Conservation (phyloP, 2,113 vertebrate species). For the Pollimyrus isidori region DNA sequence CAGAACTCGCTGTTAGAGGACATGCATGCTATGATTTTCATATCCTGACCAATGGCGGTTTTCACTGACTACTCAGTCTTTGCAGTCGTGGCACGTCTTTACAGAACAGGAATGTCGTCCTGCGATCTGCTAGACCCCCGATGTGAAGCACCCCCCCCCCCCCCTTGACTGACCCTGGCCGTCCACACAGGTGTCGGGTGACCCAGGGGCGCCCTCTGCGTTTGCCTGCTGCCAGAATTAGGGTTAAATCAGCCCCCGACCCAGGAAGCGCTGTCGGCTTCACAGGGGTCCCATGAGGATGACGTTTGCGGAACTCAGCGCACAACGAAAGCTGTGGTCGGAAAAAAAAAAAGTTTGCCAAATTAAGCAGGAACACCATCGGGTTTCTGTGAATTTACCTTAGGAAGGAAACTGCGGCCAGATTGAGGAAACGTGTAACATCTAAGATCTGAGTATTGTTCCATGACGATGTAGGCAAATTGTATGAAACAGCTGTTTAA, state of each 20-base stretch:
- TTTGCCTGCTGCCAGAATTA: background rate
- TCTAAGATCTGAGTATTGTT: background rate
- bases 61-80: background rate
- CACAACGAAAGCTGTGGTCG: background rate
- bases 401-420: constrained; percentile 16
- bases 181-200: background rate
- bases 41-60: background rate
- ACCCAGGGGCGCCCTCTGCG: background rate
- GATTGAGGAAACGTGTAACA: background rate
- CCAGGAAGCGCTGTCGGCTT: background rate
- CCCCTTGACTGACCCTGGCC: no score
- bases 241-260: background rate
- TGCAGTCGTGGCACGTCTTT: background rate
- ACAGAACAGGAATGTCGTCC: background rate
- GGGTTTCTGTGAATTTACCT: background rate
- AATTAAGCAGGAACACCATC: background rate
- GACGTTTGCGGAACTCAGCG: background rate
- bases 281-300: background rate
- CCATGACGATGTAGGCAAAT: background rate
- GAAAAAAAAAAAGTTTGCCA: background rate
- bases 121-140: background rate
- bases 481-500: background rate
- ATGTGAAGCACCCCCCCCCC: background rate
- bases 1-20: background rate
- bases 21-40: background rate